Percentiles rank a stretch among this genome's conserved stretches.
Conservation (phyloP, 2,888 invertebrate species). For the Lasiommata megera region DNA sequence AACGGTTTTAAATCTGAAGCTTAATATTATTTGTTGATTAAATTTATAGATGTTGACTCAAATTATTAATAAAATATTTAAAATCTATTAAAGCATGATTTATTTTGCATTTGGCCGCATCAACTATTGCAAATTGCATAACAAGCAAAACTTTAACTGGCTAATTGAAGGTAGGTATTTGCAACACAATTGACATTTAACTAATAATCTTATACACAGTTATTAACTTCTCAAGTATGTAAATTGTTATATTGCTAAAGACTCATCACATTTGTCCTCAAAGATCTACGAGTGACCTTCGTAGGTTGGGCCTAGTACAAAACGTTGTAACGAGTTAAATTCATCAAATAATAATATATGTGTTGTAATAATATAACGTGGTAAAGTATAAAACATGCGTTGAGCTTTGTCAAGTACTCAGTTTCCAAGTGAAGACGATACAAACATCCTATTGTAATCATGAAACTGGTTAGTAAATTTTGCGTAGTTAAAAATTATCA, state of each 20-base stretch:
- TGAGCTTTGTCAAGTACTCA: conserved; percentile 51
- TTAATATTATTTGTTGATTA: not conserved
- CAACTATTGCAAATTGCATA: not conserved
- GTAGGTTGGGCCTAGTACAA: conserved; percentile 60
- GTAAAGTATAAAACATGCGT: conserved; percentile 64
- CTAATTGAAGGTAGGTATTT: conserved; percentile 2
- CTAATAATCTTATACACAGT: conserved; percentile 44
- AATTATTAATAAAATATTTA: not conserved
- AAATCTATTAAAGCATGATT: not conserved
- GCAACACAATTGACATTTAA: conserved; percentile 32
- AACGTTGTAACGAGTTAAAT: conserved; percentile 59
- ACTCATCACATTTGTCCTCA: conserved; percentile 59
- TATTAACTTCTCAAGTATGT: conserved; percentile 40
- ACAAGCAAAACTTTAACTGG: not conserved
- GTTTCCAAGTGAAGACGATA: conserved; percentile 45
- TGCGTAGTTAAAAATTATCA: not conserved
- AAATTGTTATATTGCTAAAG: conserved; percentile 58
- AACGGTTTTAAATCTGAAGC: not conserved
- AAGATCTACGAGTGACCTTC: conserved; percentile 53
- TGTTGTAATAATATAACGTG: conserved; percentile 64
- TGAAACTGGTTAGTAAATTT: conserved; percentile 60
- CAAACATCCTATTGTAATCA: conserved; percentile 42
- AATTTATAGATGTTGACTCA: not conserved
- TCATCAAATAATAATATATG: conserved; percentile 51
- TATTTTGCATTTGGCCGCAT: not conserved